Percentiles rank a stretch among this genome's conserved stretches.
Evolutionary conservation across 2,113 vertebrate species (phyloP).

Genomic region (Isurus oxyrinchus): DNA sequence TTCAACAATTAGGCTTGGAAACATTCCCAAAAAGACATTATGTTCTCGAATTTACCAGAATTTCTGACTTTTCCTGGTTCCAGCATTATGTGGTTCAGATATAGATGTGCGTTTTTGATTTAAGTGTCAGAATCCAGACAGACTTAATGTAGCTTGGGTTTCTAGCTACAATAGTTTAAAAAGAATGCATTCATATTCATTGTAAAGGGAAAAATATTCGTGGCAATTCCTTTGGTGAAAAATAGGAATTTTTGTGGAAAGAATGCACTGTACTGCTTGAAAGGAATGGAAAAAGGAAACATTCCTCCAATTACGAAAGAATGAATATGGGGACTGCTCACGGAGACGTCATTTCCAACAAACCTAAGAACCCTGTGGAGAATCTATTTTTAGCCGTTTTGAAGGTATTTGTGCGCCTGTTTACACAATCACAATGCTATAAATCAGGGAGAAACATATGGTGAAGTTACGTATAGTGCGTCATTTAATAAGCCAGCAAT

Average conservation of each 20-base stretch:
- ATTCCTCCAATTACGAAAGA: background rate
- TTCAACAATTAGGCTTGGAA: background rate
- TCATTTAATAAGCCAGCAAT: background rate
- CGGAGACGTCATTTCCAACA: background rate
- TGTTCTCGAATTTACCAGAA: background rate
- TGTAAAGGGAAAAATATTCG: background rate
- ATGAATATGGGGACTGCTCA: background rate
- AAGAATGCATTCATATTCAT: background rate
- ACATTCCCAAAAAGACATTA: background rate
- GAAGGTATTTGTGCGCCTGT: background rate
- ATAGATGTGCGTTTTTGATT: background rate
- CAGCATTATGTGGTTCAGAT: background rate
- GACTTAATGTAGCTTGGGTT: background rate
- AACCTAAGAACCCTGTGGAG: background rate
- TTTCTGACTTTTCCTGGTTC: background rate
- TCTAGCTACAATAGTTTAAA: background rate
- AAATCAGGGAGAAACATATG: background rate
- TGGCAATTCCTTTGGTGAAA: background rate
- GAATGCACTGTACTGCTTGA: background rate
- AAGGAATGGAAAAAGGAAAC: conserved; percentile 12
- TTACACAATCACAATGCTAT: background rate
- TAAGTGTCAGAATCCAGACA: background rate
- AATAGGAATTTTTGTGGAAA: conserved; percentile 4
- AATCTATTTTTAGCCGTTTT: conserved; percentile 2
- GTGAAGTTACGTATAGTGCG: background rate